Conservation (phyloP, 2,113 vertebrate species). For the Cyanoliseus patagonus region DNA sequence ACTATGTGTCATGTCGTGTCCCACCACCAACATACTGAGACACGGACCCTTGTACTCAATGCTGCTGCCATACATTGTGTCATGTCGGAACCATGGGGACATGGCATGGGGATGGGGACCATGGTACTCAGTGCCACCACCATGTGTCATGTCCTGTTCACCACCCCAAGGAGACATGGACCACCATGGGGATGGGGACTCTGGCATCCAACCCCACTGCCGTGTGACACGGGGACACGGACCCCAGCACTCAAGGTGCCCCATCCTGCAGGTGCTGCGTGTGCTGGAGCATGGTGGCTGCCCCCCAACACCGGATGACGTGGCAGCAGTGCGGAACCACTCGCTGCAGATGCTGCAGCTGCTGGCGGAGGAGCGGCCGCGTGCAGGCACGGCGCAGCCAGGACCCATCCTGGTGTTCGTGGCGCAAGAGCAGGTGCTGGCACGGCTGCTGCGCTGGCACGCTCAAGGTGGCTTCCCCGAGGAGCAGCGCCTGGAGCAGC, state of each 20-base stretch:
- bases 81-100: not conserved
- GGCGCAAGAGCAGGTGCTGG: not conserved
- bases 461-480: not conserved
- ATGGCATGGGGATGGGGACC: not conserved
- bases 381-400: no score
- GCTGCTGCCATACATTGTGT: not conserved
- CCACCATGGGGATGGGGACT: not conserved
- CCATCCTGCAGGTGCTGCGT: not conserved
- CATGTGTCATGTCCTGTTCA: not conserved
- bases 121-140: not conserved
- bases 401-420: not conserved
- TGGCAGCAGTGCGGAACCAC: not conserved
- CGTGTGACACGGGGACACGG: not conserved
- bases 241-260: not conserved
- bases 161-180: not conserved
- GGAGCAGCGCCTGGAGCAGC: constrained; percentile 71
- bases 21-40: not conserved
- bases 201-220: no score
- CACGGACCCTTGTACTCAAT: not conserved
- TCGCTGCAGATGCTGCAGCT: not conserved
- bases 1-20: not conserved
- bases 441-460: not conserved
- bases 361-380: not conserved
- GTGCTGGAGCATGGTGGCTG: not conserved
- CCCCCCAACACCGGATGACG: not conserved